Percentiles rank a stretch among this genome's conserved stretches.
Conservation (phyloP, 2,888 invertebrate species). For the Tanaodytes sp. region DNA sequence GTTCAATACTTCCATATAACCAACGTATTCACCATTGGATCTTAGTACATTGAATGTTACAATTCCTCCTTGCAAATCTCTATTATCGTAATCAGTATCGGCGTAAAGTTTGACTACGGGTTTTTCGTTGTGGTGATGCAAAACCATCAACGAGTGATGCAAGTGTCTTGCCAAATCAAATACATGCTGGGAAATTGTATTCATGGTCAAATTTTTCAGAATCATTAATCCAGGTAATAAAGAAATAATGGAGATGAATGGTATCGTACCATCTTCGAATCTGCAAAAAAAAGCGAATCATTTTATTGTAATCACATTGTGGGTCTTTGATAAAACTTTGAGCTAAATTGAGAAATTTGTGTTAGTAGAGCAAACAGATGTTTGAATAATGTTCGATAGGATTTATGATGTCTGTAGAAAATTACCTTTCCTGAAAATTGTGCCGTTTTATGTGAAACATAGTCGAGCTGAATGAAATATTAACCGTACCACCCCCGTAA, state of each 20-base stretch:
- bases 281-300: conserved; percentile 72
- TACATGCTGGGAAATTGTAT: conserved; percentile 82
- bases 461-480: conserved; percentile 83
- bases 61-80: conserved; percentile 83
- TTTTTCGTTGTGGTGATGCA: conserved; percentile 83
- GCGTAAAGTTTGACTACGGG: conserved; percentile 83
- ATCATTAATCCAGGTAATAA: conserved; percentile 88
- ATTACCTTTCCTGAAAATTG: conserved; percentile 81
- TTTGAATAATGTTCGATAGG: too few species aligned
- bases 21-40: conserved; percentile 84
- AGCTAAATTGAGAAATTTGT: too few species aligned
- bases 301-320: too few species aligned
- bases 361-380: too few species aligned
- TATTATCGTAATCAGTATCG: conserved; percentile 80
- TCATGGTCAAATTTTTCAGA: conserved; percentile 77
- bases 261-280: conserved; percentile 95
- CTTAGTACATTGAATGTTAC: conserved; percentile 91
- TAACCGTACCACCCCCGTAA: conserved; percentile 96
- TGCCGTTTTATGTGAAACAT: conserved; percentile 82
- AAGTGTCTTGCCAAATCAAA: conserved; percentile 84
- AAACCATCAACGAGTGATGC: conserved; percentile 76
- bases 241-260: conserved; percentile 88
- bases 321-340: too few species aligned
- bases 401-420: too few species aligned
- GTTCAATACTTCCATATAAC: conserved; percentile 93